Evolutionary conservation across 2,888 invertebrate genomes (phyloP), one percentile per base, ranked within the genome.

Genomic region (Trissonchulus latispiculum): DNA sequence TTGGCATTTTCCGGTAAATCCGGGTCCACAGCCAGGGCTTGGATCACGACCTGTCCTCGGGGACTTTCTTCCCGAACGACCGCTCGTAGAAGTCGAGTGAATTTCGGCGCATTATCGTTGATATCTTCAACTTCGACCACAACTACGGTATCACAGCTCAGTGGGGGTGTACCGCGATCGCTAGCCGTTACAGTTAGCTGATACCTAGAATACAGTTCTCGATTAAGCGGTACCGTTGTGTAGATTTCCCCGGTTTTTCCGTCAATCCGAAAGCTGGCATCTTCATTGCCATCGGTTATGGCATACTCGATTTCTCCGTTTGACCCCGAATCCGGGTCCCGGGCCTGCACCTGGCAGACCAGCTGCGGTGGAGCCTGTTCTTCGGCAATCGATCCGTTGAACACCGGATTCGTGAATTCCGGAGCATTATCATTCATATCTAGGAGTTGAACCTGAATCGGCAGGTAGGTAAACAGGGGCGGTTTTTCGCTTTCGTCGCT

Each of bases 261-360:
- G 83, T 96, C 95, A 75, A 97, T 90, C 79, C 88, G 88, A 84
- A 96, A 96, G 74, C 88, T 88, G 36, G 81, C 80, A 59, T 81
- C 82, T 0, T 74, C 70, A 59, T 75, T 76, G 28, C 74, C 72
- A 8, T 91, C 89, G 71, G 88, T 87, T 80, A 96, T 90, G 84
- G 92, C 93, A 85, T 95, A 96, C 85, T 95, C 95, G 79, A 96
- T 92, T 86, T 95, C 93, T 0, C 94, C 93, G 84, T 95, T 96
- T 79, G 91, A 87, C 1, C 95, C 95, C 59, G 92, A 86, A 82
- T 95, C 94, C 61, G 88, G 88, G 83, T 94, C 94, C 0, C 87
- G 88, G 1, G 95, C 95, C 74, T 87, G 85, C 0, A 93, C 90
- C 75, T 88, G 88, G 15, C 92, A 86, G 1, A 95, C 91, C 80